Percentiles rank a stretch among this genome's conserved stretches.
These are phyloP conservation scores for Propithecus coquereli DNA, from an alignment of 2,113 vertebrate species.

Conservation along the genomic window DNA sequence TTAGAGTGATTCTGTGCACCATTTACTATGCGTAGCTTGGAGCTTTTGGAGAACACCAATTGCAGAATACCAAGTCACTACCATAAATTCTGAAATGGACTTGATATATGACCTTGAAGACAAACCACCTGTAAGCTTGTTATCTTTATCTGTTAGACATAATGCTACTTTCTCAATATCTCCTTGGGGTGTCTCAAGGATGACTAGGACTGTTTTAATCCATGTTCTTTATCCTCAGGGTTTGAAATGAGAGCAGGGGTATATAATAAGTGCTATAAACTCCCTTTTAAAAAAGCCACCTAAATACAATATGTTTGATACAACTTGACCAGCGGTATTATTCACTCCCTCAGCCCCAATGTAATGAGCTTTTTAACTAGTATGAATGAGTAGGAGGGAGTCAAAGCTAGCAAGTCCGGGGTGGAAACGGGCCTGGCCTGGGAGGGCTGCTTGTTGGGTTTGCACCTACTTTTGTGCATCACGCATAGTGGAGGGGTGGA, in stretches of 20 bases:
- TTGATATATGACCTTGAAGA: not conserved
- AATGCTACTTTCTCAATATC: not conserved
- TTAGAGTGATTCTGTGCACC: not conserved
- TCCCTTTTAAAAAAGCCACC: not conserved
- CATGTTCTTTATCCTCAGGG: not conserved
- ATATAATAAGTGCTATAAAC: not conserved
- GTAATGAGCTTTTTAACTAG: not conserved
- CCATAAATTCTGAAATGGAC: not conserved
- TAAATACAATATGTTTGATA: not conserved
- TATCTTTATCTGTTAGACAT: not conserved
- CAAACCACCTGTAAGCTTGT: not conserved
- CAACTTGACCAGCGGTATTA: not conserved
- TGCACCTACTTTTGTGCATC: not conserved
- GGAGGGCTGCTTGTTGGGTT: not conserved
- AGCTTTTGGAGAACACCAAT: not conserved
- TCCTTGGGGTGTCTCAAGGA: not conserved
- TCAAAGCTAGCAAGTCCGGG: not conserved
- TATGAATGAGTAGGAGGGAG: not conserved
- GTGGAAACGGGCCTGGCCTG: not conserved
- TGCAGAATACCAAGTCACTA: not conserved
- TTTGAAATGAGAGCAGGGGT: conserved; percentile 10
- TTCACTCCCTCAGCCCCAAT: not conserved
- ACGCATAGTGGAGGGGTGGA: not conserved
- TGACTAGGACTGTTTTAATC: not conserved
- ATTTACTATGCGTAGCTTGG: not conserved